Evolutionary conservation across 2,113 vertebrate species (phyloP).

Genomic region (Nerophis ophidion): DNA sequence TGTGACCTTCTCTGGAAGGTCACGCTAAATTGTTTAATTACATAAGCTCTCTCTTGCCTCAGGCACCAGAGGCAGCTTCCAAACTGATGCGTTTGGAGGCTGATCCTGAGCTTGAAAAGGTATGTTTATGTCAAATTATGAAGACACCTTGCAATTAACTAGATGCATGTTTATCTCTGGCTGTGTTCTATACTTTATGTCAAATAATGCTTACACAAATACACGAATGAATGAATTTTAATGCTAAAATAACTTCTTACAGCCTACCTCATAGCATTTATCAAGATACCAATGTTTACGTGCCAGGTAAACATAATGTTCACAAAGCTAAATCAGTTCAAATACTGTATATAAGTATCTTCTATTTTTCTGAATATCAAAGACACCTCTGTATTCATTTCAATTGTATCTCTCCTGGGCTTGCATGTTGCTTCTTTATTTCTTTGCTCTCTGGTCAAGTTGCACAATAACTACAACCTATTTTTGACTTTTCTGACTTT

Average conservation of each 20-base stretch:
- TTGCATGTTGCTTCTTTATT: constrained; percentile 16
- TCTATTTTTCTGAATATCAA: background rate
- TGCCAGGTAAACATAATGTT: background rate
- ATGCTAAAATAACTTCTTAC: background rate
- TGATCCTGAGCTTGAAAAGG: constrained; percentile 67
- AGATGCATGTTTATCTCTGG: constrained; percentile 25
- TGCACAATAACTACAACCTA: constrained; percentile 32
- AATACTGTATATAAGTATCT: background rate
- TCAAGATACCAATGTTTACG: background rate
- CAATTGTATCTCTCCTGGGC: background rate
- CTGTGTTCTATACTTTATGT: background rate
- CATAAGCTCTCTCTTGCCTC: constrained; percentile 63
- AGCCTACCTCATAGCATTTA: background rate
- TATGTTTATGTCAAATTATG: constrained; percentile 51
- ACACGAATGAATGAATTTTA: background rate
- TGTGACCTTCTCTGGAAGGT: constrained; percentile 47
- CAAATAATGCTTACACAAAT: background rate
- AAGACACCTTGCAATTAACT: constrained; percentile 22
- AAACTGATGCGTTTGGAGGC: constrained; percentile 69
- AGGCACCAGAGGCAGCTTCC: constrained; percentile 69
- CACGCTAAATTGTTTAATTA: constrained; percentile 57
- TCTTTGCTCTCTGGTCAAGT: constrained; percentile 16
- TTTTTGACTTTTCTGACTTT: background rate
- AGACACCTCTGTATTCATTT: background rate
- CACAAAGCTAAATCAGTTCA: background rate